Evolutionary conservation across 2,888 invertebrate species (phyloP).

Genomic region (Exocentrus adspersus): DNA sequence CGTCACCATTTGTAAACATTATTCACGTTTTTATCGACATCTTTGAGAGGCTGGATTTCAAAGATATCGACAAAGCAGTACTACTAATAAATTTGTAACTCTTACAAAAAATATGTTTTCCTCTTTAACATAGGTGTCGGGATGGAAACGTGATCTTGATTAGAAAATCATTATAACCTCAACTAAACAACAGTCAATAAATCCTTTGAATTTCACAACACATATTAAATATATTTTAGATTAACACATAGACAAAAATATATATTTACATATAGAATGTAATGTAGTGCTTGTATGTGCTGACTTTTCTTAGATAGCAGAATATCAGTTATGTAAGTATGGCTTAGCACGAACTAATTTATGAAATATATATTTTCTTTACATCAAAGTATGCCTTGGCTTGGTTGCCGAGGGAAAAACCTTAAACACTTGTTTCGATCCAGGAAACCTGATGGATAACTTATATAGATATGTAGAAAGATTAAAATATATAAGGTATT

Average conservation of each 20-base stretch:
- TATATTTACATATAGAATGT: constrained; percentile 29
- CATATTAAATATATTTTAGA: constrained; percentile 20
- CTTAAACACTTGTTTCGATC: constrained; percentile 26
- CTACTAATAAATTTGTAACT: constrained; percentile 22
- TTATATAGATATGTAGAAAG: constrained; percentile 40
- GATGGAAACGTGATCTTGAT: constrained; percentile 15
- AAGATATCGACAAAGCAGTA: constrained; percentile 48
- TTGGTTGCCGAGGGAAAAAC: background rate
- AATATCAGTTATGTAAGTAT: constrained; percentile 19
- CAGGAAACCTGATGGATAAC: constrained; percentile 37
- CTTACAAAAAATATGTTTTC: constrained; percentile 30
- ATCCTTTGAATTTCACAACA: constrained; percentile 19
- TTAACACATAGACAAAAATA: constrained; percentile 28
- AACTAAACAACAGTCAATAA: constrained; percentile 26
- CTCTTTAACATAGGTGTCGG: constrained; percentile 21
- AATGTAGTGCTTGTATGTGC: constrained; percentile 23
- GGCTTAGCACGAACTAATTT: constrained; percentile 18
- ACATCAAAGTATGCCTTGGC: constrained; percentile 20
- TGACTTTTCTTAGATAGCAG: constrained; percentile 16
- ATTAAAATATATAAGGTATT: constrained; percentile 26
- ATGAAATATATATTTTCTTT: constrained; percentile 22
- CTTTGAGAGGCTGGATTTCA: constrained; percentile 61
- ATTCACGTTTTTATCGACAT: constrained; percentile 44
- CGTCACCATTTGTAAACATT: constrained; percentile 37
- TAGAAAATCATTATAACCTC: constrained; percentile 6